These are phyloP conservation scores for Helicoverpa armigera DNA, from an alignment of 1,140 invertebrate genomes.

Conservation along the genomic window DNA sequence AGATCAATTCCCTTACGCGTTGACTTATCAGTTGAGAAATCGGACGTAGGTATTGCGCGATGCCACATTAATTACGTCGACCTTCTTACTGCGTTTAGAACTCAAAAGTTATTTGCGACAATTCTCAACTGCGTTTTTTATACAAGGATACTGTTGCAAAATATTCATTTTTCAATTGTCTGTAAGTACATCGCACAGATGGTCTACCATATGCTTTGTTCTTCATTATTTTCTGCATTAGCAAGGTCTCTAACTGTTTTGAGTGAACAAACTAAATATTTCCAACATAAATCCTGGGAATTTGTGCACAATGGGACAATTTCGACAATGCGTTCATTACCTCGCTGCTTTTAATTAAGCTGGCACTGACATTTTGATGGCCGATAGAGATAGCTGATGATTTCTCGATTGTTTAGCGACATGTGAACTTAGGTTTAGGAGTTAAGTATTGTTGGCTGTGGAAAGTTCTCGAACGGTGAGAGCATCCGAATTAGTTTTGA, in stretches of 20 bases:
- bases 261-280: slow-evolving; percentile 40
- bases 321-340: slow-evolving; percentile 56
- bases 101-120: neutral
- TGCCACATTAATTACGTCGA: slow-evolving; percentile 22
- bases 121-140: neutral
- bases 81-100: slow-evolving; percentile 5
- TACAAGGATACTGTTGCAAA: slow-evolving; percentile 5
- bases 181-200: slow-evolving; percentile 9
- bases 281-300: slow-evolving; percentile 51
- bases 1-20: slow-evolving; percentile 15
- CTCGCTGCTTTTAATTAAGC: slow-evolving; percentile 58
- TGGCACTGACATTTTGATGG: slow-evolving; percentile 63
- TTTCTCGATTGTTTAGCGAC: slow-evolving; percentile 63
- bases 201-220: slow-evolving; percentile 38
- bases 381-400: slow-evolving; percentile 58
- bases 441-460: slow-evolving; percentile 36
- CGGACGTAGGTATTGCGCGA: slow-evolving; percentile 23
- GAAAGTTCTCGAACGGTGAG: slow-evolving; percentile 36
- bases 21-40: slow-evolving; percentile 14
- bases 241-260: slow-evolving; percentile 43
- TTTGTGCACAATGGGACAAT: slow-evolving; percentile 54
- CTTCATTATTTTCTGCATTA: slow-evolving; percentile 9
- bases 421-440: slow-evolving; percentile 50
- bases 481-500: slow-evolving; percentile 31
- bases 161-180: slow-evolving; percentile 24